Evolutionary conservation across 2,888 invertebrate genomes (phyloP).

Genomic region (Eulithis prunata): DNA sequence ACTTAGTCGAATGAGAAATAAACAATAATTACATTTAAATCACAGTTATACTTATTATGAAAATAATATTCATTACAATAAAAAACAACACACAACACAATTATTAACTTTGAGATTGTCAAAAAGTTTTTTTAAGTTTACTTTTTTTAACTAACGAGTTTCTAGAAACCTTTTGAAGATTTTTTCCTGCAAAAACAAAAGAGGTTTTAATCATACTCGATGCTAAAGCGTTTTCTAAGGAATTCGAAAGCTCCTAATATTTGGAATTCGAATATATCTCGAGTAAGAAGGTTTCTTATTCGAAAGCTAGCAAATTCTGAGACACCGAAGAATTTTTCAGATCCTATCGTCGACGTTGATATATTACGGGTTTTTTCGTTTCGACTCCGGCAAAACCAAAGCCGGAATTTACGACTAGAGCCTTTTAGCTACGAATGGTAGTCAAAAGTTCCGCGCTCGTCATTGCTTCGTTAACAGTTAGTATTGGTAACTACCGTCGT

Average conservation of each 20-base stretch:
- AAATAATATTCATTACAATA: too few relatives aligned
- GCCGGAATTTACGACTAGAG: constrained; percentile 51
- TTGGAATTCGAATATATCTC: background rate
- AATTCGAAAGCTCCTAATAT: background rate
- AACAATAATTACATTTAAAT: too few relatives aligned
- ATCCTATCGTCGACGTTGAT: constrained; percentile 42
- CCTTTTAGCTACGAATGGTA: constrained; percentile 8
- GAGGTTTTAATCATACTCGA: too few relatives aligned
- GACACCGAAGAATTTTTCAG: constrained; percentile 12
- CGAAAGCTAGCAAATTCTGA: constrained; percentile 11
- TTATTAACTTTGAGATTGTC: too few relatives aligned
- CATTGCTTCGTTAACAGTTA: constrained; percentile 10
- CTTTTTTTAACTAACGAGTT: too few relatives aligned
- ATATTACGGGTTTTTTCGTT: constrained; percentile 60
- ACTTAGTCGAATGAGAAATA: too few relatives aligned
- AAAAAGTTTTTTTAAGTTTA: too few relatives aligned
- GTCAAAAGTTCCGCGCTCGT: constrained; percentile 9
- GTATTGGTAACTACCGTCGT: background rate
- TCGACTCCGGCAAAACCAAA: constrained; percentile 58
- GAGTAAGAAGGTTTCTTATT: constrained; percentile 3
- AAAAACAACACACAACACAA: too few relatives aligned
- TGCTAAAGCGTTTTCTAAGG: background rate
- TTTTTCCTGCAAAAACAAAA: too few relatives aligned
- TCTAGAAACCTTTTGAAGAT: background rate
- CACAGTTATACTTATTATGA: too few relatives aligned